phyloP scores from a whole-genome alignment of 2,113 vertebrate species.

The Tyto alba region DNA sequence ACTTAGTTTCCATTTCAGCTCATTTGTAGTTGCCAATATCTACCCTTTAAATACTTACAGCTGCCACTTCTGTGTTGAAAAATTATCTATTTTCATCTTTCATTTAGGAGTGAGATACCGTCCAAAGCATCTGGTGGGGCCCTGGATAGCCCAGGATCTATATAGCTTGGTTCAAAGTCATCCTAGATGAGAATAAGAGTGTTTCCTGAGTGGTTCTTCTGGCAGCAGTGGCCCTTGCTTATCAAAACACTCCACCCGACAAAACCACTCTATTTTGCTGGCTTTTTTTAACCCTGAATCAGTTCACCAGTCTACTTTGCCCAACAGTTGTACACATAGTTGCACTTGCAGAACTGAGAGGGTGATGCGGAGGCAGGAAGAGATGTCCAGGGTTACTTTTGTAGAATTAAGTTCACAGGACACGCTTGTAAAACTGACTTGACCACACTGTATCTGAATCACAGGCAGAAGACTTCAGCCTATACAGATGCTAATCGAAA shows the following conservation, averaged over 20 bases:
- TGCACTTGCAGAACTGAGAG: neutral
- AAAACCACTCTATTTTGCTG: neutral
- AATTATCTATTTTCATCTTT: slow-evolving; percentile 36
- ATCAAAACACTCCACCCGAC: neutral
- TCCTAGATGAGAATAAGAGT: neutral
- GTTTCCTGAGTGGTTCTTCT: neutral
- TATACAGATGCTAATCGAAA: neutral
- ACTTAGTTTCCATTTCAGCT: slow-evolving; percentile 23
- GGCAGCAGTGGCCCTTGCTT: neutral
- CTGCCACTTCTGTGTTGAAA: slow-evolving; percentile 16
- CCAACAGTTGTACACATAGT: accelerated
- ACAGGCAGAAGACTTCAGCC: neutral
- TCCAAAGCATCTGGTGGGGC: slow-evolving; percentile 29
- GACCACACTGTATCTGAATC: neutral
- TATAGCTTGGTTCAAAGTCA: neutral
- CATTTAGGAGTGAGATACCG: neutral
- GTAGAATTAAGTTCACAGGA: neutral
- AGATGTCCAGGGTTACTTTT: neutral
- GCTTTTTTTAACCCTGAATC: neutral
- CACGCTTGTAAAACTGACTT: neutral
- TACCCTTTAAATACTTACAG: slow-evolving; percentile 47
- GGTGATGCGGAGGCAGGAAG: neutral
- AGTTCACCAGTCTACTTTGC: neutral
- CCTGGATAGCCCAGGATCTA: neutral
- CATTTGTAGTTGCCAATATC: slow-evolving; percentile 40